phyloP scores from a whole-genome alignment of 2,888 invertebrate genomes.

The Erebia ligea region DNA sequence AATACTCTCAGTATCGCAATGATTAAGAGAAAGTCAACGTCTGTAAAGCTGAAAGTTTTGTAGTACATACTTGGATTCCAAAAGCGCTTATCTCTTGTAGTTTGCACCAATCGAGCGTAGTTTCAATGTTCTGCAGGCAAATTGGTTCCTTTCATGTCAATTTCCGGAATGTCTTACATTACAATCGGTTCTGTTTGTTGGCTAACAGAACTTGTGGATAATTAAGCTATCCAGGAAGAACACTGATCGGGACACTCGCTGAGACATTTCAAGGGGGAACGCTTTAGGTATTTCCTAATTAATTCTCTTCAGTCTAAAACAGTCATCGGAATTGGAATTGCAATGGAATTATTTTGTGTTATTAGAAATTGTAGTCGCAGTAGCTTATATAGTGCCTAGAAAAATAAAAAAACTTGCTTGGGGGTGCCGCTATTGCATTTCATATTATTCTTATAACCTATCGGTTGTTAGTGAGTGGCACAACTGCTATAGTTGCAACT shows the following conservation, averaged over 20 bases:
- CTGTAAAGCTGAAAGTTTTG: too few species aligned
- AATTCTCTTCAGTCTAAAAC: neutral
- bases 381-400: too few species aligned
- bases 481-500: too few species aligned
- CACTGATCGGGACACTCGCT: conserved; percentile 19
- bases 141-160: conserved; percentile 74
- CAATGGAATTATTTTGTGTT: neutral
- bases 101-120: conserved; percentile 25
- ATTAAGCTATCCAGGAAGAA: conserved; percentile 40
- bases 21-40: too few species aligned
- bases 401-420: too few species aligned
- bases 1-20: too few species aligned
- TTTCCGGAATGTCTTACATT: conserved; percentile 59
- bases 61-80: too few species aligned
- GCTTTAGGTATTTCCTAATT: conserved; percentile 14
- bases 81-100: conserved; percentile 18
- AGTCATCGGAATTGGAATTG: neutral
- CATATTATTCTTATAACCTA: too few species aligned
- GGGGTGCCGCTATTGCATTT: too few species aligned
- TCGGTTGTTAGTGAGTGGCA: too few species aligned
- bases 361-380: too few species aligned
- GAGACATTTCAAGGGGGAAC: conserved; percentile 13
- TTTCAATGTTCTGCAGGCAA: conserved; percentile 60
- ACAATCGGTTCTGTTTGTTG: conserved; percentile 45
- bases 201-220: conserved; percentile 44